Base-by-base conservation (phyloP, 2,797 vertebrate species). In the Tamandua tetradactyla region DNA sequence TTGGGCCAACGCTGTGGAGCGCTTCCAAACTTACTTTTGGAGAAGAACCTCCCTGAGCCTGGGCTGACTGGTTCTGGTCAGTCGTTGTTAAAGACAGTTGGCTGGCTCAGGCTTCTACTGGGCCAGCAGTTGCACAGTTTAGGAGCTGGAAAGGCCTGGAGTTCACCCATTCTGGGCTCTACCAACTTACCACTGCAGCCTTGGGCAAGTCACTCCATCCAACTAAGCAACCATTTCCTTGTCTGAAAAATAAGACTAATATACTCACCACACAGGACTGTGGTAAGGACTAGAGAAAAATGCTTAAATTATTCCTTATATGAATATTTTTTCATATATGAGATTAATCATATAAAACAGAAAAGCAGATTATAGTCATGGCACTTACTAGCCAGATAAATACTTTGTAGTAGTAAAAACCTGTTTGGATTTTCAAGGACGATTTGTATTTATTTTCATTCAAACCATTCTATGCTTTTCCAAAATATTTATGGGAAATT, bases 401-500 rank as follows among this genome's bases (percentile, higher is more conserved):
- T 69, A 66, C 20, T 92, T 91, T 76, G 32, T 5, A 40, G 2
- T 91, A 59, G 55, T 84, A 86, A 72, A 93, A 66, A 55, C 82
- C 47, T 42, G 44, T 47, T 47, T 47, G 44, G 64, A n/a, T 62
- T n/a, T 35, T 72, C 64, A 64, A 88, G 64, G 64, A 47, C 1
- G 22, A 57, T 91, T 92, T 76, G 47, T 68, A 68, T 69, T 82
- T 95, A 49, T 37, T 64, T 62, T 44, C 92, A 62, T 71, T 87
- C 57, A 83, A 95, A 64, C 3, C 25, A n/a, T 82, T 90, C n/a
- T 52, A 32, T 89, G 40, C 15, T 66, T 83, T 96, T 68, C 37
- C 30, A 84, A 64, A 89, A 75, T 95, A 81, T 69, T 87, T 96
- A 80, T 85, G 92, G 47, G 94, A 68, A 71, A 88, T 49, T 40